Conservation (phyloP, 2,888 invertebrate genomes). For the Tenthredo amoena region DNA sequence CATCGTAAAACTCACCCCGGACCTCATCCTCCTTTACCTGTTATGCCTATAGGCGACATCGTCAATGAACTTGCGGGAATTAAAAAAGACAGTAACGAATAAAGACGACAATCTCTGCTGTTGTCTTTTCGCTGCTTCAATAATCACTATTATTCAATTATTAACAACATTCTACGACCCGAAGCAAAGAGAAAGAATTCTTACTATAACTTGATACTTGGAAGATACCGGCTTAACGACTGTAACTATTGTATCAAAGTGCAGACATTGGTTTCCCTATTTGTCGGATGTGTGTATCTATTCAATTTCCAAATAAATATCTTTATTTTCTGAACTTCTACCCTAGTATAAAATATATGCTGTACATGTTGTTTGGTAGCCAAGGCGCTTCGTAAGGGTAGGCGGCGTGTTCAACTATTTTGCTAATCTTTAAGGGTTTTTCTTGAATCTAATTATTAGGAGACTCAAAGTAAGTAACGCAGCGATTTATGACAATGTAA, state of each 20-base stretch:
- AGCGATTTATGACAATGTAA: background rate
- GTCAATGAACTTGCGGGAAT: constrained; percentile 73
- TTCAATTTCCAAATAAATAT: constrained; percentile 34
- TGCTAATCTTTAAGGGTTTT: background rate
- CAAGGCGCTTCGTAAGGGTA: background rate
- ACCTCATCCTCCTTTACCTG: constrained; percentile 73
- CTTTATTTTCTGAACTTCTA: constrained; percentile 40
- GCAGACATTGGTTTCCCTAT: background rate
- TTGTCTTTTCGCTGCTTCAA: background rate
- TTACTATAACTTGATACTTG: background rate
- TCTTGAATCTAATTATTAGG: constrained; percentile 1
- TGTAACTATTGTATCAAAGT: background rate
- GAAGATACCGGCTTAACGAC: background rate
- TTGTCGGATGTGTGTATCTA: constrained; percentile 30
- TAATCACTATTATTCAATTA: background rate
- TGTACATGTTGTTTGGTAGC: background rate
- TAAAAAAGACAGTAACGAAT: constrained; percentile 15
- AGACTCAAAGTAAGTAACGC: constrained; percentile 51
- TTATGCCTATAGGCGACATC: constrained; percentile 76
- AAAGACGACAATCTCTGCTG: background rate
- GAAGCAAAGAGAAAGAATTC: background rate
- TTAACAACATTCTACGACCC: background rate
- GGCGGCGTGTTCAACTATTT: background rate
- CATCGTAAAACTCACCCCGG: constrained; percentile 76
- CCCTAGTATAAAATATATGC: background rate